Conservation (phyloP, 2,797 vertebrate species). For the Remorina albescens region DNA sequence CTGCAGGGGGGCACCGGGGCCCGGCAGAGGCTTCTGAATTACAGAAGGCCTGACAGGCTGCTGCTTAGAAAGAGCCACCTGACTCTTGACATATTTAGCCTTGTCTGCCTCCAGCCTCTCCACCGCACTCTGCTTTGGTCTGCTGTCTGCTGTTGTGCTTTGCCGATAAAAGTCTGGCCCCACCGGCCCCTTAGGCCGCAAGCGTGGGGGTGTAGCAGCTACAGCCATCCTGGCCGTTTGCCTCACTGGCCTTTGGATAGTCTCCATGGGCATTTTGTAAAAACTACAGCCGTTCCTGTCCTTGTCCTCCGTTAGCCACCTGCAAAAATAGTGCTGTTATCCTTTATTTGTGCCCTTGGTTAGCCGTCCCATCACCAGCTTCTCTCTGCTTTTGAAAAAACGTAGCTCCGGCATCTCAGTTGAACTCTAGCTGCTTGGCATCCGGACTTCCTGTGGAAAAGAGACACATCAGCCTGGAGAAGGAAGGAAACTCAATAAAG, state of each 20-base stretch:
- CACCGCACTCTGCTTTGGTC: conserved; percentile 90
- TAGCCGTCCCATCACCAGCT: neutral
- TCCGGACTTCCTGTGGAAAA: conserved; percentile 51
- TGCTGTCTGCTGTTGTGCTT: conserved; percentile 26
- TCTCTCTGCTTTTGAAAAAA: conserved; percentile 4
- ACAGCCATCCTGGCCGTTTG: conserved; percentile 50
- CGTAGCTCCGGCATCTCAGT: conserved; percentile 9
- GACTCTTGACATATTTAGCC: conserved; percentile 97
- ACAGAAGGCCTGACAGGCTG: conserved; percentile 84
- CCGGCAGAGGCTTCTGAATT: conserved; percentile 79
- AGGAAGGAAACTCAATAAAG: neutral
- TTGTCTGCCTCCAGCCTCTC: conserved; percentile 97
- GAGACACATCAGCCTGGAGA: conserved; percentile 16
- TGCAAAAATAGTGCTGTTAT: neutral
- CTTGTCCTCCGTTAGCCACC: neutral
- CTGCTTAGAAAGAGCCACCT: conserved; percentile 89
- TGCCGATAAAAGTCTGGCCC: conserved; percentile 86
- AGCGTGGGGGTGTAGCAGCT: conserved; percentile 81
- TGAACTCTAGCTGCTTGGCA: conserved; percentile 23
- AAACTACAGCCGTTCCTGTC: neutral
- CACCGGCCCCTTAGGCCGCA: conserved; percentile 88
- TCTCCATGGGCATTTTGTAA: conserved; percentile 78
- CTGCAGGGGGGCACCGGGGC: conserved; percentile 67
- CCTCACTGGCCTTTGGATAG: conserved; percentile 60
- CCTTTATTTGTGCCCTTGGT: neutral